Evolutionary conservation across 2,888 invertebrate species (phyloP), one percentile per base, ranked within the genome.

Genomic region (Napeogenes inachia): DNA sequence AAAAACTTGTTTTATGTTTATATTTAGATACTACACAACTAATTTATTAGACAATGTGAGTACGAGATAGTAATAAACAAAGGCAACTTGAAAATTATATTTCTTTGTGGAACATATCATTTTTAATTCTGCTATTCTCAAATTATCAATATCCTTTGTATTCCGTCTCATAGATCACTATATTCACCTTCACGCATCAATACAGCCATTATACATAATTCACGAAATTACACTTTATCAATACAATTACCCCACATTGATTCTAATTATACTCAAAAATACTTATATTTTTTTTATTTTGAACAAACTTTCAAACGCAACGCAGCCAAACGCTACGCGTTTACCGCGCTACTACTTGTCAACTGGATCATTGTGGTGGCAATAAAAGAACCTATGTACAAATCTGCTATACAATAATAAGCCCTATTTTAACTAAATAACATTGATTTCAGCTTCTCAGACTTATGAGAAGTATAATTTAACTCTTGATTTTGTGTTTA

Each of bases 311-410:
- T 45, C 4, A 54, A 8, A 21, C 45, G 60, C 63, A 65, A 67
- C 57, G 50, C 79, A 70, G 67, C 77, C 70, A 60, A 33, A 32
- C 74, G 58, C 71, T 63, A 32, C 73, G 80, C 80, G 76, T 71
- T 77, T 84, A 81, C 79, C 87, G 87, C 86, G 82, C 76, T 67
- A 85, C 87, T 86, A 72, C 67, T 70, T 66, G 63, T 61, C 63
- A 62, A 54, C 59, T 46, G 58, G 50, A 46, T 35, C 59, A 47
- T 59, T 50, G 42, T 8, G 42, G 10, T 53, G 53, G 33, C 30
- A 60, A 21, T 55, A 46, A 54, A 56, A 57, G 30, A 32, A 62
- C 38, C 53, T 33, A 57, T 21, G 38, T 63, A 59, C 35, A 42
- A 6, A 2, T 21, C 4, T 4, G 5, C 13, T 10, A 30, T 5